These are phyloP conservation scores for Mustelus asterias DNA, from an alignment of 2,113 vertebrate genomes.

Conservation along the genomic window DNA sequence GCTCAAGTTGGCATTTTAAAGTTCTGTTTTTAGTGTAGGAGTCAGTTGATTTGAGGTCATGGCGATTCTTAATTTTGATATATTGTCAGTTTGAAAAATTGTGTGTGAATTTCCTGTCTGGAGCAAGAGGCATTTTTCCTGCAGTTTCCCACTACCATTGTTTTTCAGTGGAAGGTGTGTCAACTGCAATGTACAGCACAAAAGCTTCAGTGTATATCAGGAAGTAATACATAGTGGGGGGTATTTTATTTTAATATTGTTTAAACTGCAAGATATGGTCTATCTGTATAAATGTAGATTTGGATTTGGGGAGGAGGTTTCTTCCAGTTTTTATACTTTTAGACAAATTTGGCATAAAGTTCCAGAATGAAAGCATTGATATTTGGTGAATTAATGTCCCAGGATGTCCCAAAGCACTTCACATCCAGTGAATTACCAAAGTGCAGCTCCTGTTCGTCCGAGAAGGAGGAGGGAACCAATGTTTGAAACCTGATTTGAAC, in stretches of 20 bases:
- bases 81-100: constrained; percentile 20
- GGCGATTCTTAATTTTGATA: constrained; percentile 26
- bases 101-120: constrained; percentile 20
- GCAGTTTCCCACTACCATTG: constrained; percentile 11
- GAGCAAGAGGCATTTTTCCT: neutral
- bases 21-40: constrained; percentile 1
- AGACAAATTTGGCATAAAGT: neutral
- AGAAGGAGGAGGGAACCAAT: neutral
- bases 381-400: neutral
- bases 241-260: constrained; percentile 7
- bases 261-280: neutral
- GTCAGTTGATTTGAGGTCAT: neutral
- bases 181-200: neutral
- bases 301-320: neutral
- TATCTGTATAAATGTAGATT: neutral
- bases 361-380: neutral
- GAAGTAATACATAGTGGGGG: neutral
- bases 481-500: neutral
- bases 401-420: neutral
- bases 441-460: neutral
- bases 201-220: constrained; percentile 3
- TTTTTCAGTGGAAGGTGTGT: constrained; percentile 1
- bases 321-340: neutral
- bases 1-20: neutral
- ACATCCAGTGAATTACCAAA: neutral